Percentiles rank a stretch among this genome's conserved stretches.
Conservation (phyloP, 1,140 invertebrate genomes). For the Lerema accius region DNA sequence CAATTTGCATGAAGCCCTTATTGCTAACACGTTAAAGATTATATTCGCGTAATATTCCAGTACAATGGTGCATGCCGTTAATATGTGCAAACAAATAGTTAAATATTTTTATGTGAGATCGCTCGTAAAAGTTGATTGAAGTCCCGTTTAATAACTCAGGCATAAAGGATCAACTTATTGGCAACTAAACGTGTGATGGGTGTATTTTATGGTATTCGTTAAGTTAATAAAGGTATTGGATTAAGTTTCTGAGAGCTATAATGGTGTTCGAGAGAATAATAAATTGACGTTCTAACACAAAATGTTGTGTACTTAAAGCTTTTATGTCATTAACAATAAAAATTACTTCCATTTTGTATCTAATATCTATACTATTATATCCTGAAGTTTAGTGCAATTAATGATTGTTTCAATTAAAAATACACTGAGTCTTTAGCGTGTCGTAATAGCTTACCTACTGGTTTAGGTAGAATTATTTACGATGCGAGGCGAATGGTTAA, state of each 20-base stretch:
- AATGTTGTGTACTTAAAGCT: neutral
- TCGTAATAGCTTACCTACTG: no score
- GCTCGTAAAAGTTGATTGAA: slow-evolving; percentile 80
- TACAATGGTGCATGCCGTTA: slow-evolving; percentile 68
- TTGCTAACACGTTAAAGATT: slow-evolving; percentile 39
- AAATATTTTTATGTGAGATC: slow-evolving; percentile 78
- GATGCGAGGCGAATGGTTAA: no score
- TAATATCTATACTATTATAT: no score
- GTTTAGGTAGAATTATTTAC: no score
- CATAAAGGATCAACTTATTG: slow-evolving; percentile 62
- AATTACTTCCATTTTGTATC: neutral
- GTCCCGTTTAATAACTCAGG: slow-evolving; percentile 58
- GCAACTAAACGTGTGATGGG: slow-evolving; percentile 52
- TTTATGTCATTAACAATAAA: neutral
- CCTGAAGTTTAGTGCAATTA: neutral
- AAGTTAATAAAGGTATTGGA: slow-evolving; percentile 53
- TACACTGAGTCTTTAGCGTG: no score
- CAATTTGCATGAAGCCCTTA: slow-evolving; percentile 38
- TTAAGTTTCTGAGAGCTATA: slow-evolving; percentile 26
- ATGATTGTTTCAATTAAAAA: no score
- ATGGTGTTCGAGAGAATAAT: slow-evolving; percentile 26
- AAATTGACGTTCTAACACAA: slow-evolving; percentile 14
- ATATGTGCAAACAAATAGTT: slow-evolving; percentile 78
- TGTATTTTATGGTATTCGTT: slow-evolving; percentile 55
- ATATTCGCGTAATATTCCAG: slow-evolving; percentile 41